These are phyloP conservation scores for Axis porcinus DNA, from an alignment of 2,113 vertebrate species.

Conservation along the genomic window DNA sequence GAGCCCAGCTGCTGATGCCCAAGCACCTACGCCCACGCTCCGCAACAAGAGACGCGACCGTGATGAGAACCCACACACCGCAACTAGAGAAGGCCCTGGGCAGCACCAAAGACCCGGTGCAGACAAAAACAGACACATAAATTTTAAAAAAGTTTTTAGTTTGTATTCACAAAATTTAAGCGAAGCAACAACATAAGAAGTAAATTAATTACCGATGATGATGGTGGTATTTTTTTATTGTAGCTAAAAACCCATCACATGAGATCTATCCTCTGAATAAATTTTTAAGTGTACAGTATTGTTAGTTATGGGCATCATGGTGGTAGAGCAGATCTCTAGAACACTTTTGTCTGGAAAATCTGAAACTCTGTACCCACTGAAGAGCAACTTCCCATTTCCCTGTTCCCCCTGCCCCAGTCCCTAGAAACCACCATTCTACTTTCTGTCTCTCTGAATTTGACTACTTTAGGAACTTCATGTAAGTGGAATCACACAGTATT, in stretches of 20 bases:
- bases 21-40: neutral
- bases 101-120: neutral
- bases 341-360: neutral
- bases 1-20: fast-evolving
- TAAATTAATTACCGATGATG: neutral
- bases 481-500: neutral
- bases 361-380: neutral
- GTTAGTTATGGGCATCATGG: neutral
- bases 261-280: neutral
- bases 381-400: neutral
- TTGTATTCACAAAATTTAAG: neutral
- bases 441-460: neutral
- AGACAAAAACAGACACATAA: neutral
- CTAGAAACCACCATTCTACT: neutral
- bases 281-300: neutral
- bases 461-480: neutral
- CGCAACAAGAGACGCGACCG: neutral
- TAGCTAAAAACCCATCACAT: neutral
- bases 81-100: neutral
- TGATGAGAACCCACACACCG: neutral
- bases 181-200: neutral
- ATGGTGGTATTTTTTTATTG: neutral
- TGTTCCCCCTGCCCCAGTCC: neutral
- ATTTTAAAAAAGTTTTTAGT: fast-evolving
- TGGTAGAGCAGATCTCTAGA: neutral